These are phyloP conservation scores for Drosophila paramelanica DNA, from an alignment of 2,888 invertebrate genomes.

Conservation along the genomic window DNA sequence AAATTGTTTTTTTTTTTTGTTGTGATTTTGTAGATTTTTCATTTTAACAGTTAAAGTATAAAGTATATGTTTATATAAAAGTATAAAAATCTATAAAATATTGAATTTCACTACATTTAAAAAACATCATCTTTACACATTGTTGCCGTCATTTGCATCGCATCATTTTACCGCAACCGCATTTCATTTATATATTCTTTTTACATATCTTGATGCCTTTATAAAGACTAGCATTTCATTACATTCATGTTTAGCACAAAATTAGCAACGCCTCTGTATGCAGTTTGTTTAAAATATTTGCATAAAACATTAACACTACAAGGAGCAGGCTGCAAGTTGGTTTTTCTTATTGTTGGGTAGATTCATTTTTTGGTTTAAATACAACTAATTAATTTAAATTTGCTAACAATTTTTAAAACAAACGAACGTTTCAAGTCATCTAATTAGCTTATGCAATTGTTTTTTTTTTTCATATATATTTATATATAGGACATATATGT, in stretches of 20 bases:
- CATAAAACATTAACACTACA: conserved; percentile 71
- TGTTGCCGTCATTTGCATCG: conserved; percentile 9
- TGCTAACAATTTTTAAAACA: conserved; percentile 56
- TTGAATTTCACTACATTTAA: conserved; percentile 79
- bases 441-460: conserved; percentile 55
- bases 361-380: conserved; percentile 50
- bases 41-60: conserved; percentile 78
- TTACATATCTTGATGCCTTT: conserved; percentile 43
- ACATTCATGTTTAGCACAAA: conserved; percentile 62
- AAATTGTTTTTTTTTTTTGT: conserved; percentile 22
- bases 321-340: conserved; percentile 62
- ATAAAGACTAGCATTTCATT: conserved; percentile 64
- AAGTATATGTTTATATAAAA: conserved; percentile 79
- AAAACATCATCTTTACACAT: conserved; percentile 58
- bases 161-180: conserved; percentile 36
- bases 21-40: conserved; percentile 42
- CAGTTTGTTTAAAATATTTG: conserved; percentile 57
- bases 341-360: conserved; percentile 60
- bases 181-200: conserved; percentile 14
- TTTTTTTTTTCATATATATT: not conserved
- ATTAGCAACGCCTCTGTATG: conserved; percentile 16
- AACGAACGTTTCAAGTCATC: conserved; percentile 58
- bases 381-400: conserved; percentile 59
- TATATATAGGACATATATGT: conserved; percentile 35
- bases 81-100: conserved; percentile 82